phyloP scores from a whole-genome alignment of 2,797 vertebrate genomes.

The Anguilla obscura region DNA sequence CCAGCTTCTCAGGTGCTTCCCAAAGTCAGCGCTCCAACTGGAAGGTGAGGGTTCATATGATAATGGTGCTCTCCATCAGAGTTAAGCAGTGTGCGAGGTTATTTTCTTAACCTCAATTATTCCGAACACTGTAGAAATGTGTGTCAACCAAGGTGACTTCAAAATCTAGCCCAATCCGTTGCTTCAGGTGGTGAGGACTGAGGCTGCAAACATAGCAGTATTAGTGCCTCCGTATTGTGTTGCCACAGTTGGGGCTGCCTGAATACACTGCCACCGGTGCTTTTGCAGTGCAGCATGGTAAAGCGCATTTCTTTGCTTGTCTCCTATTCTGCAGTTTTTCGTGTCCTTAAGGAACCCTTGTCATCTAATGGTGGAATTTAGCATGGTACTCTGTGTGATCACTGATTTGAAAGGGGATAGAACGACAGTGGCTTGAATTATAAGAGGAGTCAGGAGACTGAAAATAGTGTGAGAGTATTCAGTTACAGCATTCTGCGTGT shows the following conservation, averaged over 20 bases:
- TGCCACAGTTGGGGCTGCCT: neutral
- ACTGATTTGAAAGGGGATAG: neutral
- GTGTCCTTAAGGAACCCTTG: conserved; percentile 30
- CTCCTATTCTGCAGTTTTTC: neutral
- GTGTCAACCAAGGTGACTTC: conserved; percentile 42
- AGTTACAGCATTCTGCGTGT: neutral
- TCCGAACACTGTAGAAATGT: conserved; percentile 34
- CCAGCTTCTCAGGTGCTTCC: neutral
- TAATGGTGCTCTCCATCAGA: conserved; percentile 24
- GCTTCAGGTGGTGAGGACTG: neutral
- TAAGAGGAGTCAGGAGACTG: neutral
- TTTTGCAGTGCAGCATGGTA: neutral
- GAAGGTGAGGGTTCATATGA: conserved; percentile 22
- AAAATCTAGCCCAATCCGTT: conserved; percentile 23
- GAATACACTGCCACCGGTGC: neutral
- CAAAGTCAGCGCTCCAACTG: neutral
- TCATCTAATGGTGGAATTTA: conserved; percentile 15
- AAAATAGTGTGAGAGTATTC: neutral
- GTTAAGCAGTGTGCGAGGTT: conserved; percentile 30
- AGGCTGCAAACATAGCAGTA: neutral
- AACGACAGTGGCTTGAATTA: neutral
- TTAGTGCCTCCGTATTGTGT: neutral
- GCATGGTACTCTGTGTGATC: neutral
- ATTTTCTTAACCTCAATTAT: conserved; percentile 39
- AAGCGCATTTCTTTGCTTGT: neutral